These are phyloP conservation scores for Ganaspis brasiliensis DNA, from an alignment of 2,888 invertebrate genomes.

Conservation along the genomic window DNA sequence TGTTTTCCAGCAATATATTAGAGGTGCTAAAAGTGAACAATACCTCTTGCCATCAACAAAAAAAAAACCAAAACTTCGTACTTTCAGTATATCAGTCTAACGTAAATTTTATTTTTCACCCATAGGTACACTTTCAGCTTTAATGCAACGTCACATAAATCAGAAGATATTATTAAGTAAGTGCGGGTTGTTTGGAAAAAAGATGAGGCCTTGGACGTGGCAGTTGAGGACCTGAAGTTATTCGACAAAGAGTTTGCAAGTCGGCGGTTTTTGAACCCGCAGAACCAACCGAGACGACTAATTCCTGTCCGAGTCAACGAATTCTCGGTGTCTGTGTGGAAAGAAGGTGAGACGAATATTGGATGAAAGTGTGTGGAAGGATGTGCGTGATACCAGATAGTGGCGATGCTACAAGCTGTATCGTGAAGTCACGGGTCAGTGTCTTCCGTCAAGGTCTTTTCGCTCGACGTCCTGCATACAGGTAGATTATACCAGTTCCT, in stretches of 20 bases:
- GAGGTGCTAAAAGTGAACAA: too few relatives aligned
- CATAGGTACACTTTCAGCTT: background rate
- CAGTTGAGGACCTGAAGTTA: background rate
- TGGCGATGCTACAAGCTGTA: slow-evolving; percentile 60
- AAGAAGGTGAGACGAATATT: slow-evolving; percentile 39
- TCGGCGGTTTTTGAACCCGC: slow-evolving; percentile 30
- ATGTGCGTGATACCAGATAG: slow-evolving; percentile 64
- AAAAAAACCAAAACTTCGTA: background rate
- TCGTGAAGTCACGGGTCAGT: slow-evolving; percentile 68
- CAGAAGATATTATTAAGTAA: slow-evolving; percentile 23
- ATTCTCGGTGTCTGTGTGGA: slow-evolving; percentile 13
- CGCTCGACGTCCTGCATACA: slow-evolving; percentile 65
- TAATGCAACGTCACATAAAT: slow-evolving; percentile 21
- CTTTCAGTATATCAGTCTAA: background rate
- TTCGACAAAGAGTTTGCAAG: slow-evolving; percentile 32
- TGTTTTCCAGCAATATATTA: too few relatives aligned
- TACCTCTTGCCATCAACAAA: too few relatives aligned
- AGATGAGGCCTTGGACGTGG: background rate
- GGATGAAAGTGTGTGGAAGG: slow-evolving; percentile 49
- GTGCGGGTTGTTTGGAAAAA: background rate
- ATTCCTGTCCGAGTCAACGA: slow-evolving; percentile 15
- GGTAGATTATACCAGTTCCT: slow-evolving; percentile 27
- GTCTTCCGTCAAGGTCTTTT: slow-evolving; percentile 68
- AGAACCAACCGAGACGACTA: slow-evolving; percentile 7
- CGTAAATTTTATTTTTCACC: background rate